A percentile compares a stretch with the other conserved stretches of the same genome.
Evolutionary conservation across 2,888 invertebrate genomes (phyloP).

Genomic region (Hydriomena furcata): DNA sequence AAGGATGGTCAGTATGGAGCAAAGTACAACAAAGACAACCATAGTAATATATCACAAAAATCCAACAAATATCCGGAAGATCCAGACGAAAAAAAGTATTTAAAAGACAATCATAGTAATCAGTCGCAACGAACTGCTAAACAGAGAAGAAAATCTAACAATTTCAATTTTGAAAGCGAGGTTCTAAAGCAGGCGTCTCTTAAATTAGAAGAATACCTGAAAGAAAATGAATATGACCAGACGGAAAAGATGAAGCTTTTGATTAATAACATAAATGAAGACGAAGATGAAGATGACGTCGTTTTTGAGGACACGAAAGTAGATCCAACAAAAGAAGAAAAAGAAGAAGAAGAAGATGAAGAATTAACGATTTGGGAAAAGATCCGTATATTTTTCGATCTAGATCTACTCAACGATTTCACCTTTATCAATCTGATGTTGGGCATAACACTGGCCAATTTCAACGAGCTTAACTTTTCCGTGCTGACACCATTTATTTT

Average conservation of each 20-base stretch:
- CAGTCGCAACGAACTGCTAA: slow-evolving; percentile 63
- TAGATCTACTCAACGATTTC: slow-evolving; percentile 87
- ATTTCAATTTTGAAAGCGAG: slow-evolving; percentile 84
- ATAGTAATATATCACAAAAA: slow-evolving; percentile 69
- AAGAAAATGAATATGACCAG: slow-evolving; percentile 60
- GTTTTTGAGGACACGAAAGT: slow-evolving; percentile 51
- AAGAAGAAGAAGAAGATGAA: slow-evolving; percentile 47
- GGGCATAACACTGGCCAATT: slow-evolving; percentile 88
- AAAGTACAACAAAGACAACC: slow-evolving; percentile 69
- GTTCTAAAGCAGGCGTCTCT: slow-evolving; percentile 81
- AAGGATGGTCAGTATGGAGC: slow-evolving; percentile 71
- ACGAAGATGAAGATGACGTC: slow-evolving; percentile 63
- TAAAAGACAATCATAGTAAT: slow-evolving; percentile 76
- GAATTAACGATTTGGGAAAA: slow-evolving; percentile 78
- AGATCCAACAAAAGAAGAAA: slow-evolving; percentile 36
- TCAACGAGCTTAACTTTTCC: slow-evolving; percentile 89
- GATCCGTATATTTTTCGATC: slow-evolving; percentile 86
- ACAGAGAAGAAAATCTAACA: slow-evolving; percentile 75
- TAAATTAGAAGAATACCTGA: slow-evolving; percentile 78
- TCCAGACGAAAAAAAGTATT: slow-evolving; percentile 68
- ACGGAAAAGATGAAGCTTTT: slow-evolving; percentile 59
- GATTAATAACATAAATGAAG: slow-evolving; percentile 51
- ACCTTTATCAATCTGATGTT: slow-evolving; percentile 88
- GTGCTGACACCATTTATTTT: slow-evolving; percentile 89
- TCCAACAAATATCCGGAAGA: slow-evolving; percentile 70